Percentiles rank a stretch among this genome's conserved stretches.
Conservation (phyloP, 2,888 invertebrate species). For the Allygus modestus region DNA sequence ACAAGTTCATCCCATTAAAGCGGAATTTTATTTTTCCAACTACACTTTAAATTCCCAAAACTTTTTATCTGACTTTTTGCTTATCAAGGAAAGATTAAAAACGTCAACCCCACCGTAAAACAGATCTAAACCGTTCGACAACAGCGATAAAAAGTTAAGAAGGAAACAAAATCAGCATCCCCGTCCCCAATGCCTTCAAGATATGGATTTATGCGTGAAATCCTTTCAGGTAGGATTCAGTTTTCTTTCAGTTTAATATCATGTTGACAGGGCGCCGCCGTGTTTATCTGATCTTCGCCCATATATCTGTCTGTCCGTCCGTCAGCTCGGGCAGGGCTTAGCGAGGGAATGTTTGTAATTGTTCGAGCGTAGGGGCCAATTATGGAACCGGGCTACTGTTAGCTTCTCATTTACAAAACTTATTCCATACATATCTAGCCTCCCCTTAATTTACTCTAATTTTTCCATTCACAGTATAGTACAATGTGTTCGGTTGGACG, state of each 20-base stretch:
- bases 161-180: conserved; percentile 40
- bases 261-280: conserved; percentile 28
- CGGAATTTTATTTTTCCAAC: too few relatives aligned
- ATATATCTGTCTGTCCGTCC: conserved; percentile 1
- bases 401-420: neutral
- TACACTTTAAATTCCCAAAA: too few relatives aligned
- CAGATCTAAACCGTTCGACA: neutral
- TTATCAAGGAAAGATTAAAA: neutral
- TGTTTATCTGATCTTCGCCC: neutral
- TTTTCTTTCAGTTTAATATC: conserved; percentile 16
- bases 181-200: neutral
- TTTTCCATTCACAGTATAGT: too few relatives aligned
- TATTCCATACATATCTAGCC: too few relatives aligned
- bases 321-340: neutral
- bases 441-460: too few relatives aligned
- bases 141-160: conserved; percentile 26
- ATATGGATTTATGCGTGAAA: conserved; percentile 27
- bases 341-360: conserved; percentile 17
- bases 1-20: too few relatives aligned
- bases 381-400: conserved; percentile 1
- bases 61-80: too few relatives aligned
- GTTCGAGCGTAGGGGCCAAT: neutral
- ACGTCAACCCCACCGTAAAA: neutral
- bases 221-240: conserved; percentile 38
- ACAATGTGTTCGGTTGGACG: too few relatives aligned